Base-by-base conservation (phyloP, 2,113 vertebrate species). In the Forbesichthys agassizii region DNA sequence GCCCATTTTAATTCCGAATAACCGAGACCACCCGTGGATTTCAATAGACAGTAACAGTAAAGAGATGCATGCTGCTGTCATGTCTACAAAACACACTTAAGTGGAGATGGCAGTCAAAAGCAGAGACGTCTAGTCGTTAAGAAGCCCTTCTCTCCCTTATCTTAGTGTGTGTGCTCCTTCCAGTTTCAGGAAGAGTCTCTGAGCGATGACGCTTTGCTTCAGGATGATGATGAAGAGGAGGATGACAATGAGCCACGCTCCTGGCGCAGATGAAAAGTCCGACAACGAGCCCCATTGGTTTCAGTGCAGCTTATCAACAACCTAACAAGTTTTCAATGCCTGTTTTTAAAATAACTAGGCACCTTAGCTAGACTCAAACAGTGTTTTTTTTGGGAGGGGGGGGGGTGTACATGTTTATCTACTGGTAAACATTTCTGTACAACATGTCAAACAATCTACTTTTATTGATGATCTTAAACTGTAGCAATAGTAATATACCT, bases 221-320 rank as follows among this genome's bases (percentile, higher is more conserved):
- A 97, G 90, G 96, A 99, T 14, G 98, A 99, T 46, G 98, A 99
- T 63, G 98, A 99, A 86, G 96, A 98, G 73, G 97, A 98, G 33
- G 98, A 99, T 0, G 96, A 98, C 84, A 97, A 97, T 55, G 96
- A 99, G 88, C 93, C 97, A 74, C 96, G 96, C 74, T 93, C 96
- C 1, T 99, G 97, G 96, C 94, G 98, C 86, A 98, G 98, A 99
- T 99, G 95, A 98, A 89, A 73, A 87, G 86, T 66, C 52, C 5
- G 46, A 33, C 14, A 16, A 33, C 55, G 0, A 18, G 11, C 20
- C 13, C 48, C 53, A n/a, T 33, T 13, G 64, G 65, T 33, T 54
- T 27, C 67, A 5, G 64, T 36, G 42, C 67, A 67, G 12, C 56
- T n/a, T 52, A 55, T 51, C 64, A 52, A 75, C 68, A 82, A 67